Evolutionary conservation across 2,888 invertebrate species (phyloP).

Genomic region (Sceliomorpha sp.): DNA sequence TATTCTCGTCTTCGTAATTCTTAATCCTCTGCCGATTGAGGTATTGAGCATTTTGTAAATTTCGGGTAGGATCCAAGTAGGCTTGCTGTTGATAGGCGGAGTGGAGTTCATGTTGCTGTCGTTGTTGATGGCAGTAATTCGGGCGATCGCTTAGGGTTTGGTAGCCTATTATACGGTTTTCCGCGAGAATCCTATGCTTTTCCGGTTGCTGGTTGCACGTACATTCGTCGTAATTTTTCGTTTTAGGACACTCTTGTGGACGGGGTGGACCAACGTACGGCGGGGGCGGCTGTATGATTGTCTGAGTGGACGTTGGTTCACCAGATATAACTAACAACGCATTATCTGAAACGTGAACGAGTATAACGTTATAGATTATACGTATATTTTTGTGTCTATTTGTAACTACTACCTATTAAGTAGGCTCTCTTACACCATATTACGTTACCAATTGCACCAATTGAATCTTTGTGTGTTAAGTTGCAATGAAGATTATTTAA

Average conservation of each 20-base stretch:
- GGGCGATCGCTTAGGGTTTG: conserved; percentile 39
- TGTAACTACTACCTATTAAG: too few species aligned
- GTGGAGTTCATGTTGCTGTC: conserved; percentile 22
- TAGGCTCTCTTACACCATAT: too few species aligned
- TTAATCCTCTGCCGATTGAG: conserved; percentile 39
- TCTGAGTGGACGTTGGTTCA: conserved; percentile 53
- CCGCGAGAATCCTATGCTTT: conserved; percentile 21
- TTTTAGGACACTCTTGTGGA: conserved; percentile 58
- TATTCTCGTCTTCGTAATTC: conserved; percentile 49
- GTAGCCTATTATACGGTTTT: conserved; percentile 29
- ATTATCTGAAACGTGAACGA: conserved; percentile 72
- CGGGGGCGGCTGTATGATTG: conserved; percentile 60
- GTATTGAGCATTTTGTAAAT: conserved; percentile 34
- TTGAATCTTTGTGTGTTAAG: too few species aligned
- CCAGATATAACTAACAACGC: conserved; percentile 66
- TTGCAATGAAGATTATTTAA: too few species aligned
- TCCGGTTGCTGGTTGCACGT: conserved; percentile 32
- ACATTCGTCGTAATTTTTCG: conserved; percentile 58
- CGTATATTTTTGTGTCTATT: too few species aligned
- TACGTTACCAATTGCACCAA: too few species aligned
- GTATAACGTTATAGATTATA: too few species aligned
- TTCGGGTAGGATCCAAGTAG: conserved; percentile 44
- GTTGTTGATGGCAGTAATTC: conserved; percentile 46
- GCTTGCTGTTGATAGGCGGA: conserved; percentile 35
- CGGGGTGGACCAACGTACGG: conserved; percentile 70